Evolutionary conservation across 1,140 invertebrate genomes (phyloP).

Genomic region (Pseudomyrmex concolor): DNA sequence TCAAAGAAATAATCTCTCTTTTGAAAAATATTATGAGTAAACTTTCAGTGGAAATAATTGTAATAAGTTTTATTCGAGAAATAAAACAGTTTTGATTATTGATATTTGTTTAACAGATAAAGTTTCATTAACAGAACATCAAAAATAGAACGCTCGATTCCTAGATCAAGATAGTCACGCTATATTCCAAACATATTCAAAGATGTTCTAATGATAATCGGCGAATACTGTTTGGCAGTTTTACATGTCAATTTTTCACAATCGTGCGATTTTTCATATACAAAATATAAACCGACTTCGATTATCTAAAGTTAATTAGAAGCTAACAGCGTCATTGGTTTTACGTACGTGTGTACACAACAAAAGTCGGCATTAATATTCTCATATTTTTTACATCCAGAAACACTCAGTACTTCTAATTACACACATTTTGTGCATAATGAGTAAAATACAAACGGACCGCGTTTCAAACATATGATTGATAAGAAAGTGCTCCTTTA

Average conservation of each 20-base stretch:
- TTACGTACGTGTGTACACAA: not conserved
- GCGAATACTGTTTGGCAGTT: not conserved
- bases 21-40: too few species aligned
- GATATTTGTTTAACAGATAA: too few species aligned
- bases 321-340: not conserved
- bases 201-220: not conserved
- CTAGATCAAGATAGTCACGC: not conserved
- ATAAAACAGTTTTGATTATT: too few species aligned
- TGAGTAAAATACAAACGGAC: slow-evolving; percentile 2
- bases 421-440: too few species aligned
- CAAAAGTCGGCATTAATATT: too few species aligned
- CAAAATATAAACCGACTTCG: slow-evolving; percentile 15
- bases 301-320: slow-evolving; percentile 26
- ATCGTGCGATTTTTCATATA: slow-evolving; percentile 18
- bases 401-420: too few species aligned
- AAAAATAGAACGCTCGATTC: not conserved
- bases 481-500: not conserved
- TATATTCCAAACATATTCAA: not conserved
- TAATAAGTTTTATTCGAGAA: too few species aligned
- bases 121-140: not conserved
- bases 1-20: too few species aligned
- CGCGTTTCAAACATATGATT: not conserved
- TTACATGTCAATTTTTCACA: slow-evolving; percentile 29
- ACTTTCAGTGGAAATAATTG: too few species aligned
- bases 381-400: too few species aligned